phyloP scores from a whole-genome alignment of 2,888 invertebrate species.

The Coelinius sp. region DNA sequence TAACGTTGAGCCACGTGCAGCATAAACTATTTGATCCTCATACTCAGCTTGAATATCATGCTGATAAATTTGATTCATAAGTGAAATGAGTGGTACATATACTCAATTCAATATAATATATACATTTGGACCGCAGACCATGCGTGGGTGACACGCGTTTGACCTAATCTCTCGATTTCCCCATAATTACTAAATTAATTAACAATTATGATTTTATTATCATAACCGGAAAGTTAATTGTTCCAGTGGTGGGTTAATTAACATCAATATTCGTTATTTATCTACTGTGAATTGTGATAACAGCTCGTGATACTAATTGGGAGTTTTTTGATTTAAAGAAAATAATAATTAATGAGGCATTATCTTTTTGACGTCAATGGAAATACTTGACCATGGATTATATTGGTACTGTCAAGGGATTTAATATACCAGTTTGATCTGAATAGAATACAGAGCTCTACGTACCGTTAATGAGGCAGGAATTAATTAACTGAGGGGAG shows the following conservation, averaged over 20 bases:
- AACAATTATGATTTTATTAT: slow-evolving; percentile 6
- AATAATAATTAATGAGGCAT: background rate
- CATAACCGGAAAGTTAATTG: background rate
- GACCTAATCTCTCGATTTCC: background rate
- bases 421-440: background rate
- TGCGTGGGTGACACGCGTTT: background rate
- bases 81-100: background rate
- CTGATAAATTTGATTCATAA: background rate
- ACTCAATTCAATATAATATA: background rate
- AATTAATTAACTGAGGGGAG: slow-evolving; percentile 65
- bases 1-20: slow-evolving; percentile 5
- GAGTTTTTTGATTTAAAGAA: background rate
- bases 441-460: slow-evolving; percentile 11
- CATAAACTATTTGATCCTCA: background rate
- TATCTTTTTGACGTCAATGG: background rate
- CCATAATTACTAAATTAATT: background rate
- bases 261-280: slow-evolving; percentile 1
- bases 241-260: background rate
- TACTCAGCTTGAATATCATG: background rate
- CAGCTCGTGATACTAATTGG: background rate
- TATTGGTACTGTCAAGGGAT: background rate
- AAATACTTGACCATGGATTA: background rate
- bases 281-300: background rate
- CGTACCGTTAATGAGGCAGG: slow-evolving; percentile 66
- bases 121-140: background rate